These are phyloP conservation scores for Gastrophryne carolinensis DNA, from an alignment of 2,797 vertebrate species.

Conservation along the genomic window DNA sequence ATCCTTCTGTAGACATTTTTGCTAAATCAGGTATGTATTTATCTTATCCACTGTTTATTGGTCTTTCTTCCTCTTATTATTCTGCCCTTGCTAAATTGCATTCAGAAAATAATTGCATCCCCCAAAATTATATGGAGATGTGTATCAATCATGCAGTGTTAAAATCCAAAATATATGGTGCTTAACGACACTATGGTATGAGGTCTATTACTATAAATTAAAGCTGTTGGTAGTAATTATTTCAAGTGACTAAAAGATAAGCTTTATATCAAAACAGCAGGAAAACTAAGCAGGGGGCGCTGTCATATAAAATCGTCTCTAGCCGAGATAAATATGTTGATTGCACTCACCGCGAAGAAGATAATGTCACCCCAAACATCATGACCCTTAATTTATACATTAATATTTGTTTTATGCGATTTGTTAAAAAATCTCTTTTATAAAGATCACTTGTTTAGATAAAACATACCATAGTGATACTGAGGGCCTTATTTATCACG, in stretches of 20 bases:
- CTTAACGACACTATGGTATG: constrained; percentile 13
- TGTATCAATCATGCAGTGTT: not conserved
- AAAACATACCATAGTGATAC: too few relatives aligned
- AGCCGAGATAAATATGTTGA: constrained; percentile 12
- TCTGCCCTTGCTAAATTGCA: too few relatives aligned
- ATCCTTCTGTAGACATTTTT: too few relatives aligned
- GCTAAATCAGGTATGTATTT: too few relatives aligned
- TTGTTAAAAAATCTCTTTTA: too few relatives aligned
- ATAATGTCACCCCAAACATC: not conserved
- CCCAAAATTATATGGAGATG: not conserved
- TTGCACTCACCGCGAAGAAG: not conserved
- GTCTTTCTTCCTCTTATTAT: too few relatives aligned
- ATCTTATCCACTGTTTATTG: too few relatives aligned
- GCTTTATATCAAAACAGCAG: constrained; percentile 19
- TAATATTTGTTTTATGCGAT: not conserved
- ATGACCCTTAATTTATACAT: not conserved
- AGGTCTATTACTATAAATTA: constrained; percentile 27
- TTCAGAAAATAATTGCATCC: too few relatives aligned
- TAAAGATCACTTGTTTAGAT: too few relatives aligned
- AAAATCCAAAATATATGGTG: not conserved
- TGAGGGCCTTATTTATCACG: too few relatives aligned
- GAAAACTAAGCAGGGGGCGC: constrained; percentile 6
- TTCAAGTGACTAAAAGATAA: constrained; percentile 28
- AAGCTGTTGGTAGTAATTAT: constrained; percentile 14
- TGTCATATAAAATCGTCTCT: not conserved